Evolutionary conservation across 2,888 invertebrate species (phyloP).

Genomic region (Chironomus tentans): DNA sequence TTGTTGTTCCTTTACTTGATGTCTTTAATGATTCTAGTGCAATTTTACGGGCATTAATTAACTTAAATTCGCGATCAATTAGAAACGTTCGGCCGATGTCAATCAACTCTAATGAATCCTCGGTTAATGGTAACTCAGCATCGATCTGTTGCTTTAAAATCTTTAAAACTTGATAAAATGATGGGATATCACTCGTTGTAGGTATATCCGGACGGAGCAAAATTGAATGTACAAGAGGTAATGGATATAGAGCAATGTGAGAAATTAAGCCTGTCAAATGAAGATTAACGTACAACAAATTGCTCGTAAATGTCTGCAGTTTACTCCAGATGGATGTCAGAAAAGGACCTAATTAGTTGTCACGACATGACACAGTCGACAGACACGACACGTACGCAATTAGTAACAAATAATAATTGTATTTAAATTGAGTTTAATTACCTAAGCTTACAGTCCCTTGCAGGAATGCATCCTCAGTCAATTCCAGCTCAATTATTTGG

Average conservation of each 20-base stretch:
- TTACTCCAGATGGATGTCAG: constrained; percentile 71
- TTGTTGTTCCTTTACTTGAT: constrained; percentile 32
- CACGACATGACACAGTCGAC: no score
- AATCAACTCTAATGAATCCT: constrained; percentile 53
- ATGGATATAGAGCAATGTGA: constrained; percentile 77
- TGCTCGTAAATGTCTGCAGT: constrained; percentile 72
- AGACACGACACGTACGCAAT: no score
- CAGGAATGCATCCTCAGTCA: constrained; percentile 42
- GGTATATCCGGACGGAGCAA: constrained; percentile 76
- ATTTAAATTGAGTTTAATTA: constrained; percentile 29
- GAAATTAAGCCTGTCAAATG: constrained; percentile 80
- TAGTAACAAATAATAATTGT: constrained; percentile 25
- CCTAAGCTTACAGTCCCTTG: constrained; percentile 43
- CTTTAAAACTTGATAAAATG: constrained; percentile 75
- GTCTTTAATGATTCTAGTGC: constrained; percentile 43
- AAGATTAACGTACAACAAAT: constrained; percentile 76
- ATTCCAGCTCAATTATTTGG: constrained; percentile 39
- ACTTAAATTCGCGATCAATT: constrained; percentile 66
- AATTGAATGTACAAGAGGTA: constrained; percentile 79
- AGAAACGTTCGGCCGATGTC: constrained; percentile 71
- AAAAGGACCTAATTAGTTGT: constrained; percentile 55
- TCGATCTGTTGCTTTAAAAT: constrained; percentile 81
- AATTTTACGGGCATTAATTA: constrained; percentile 59
- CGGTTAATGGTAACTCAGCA: constrained; percentile 51
- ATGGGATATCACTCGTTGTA: constrained; percentile 83